phyloP scores from a whole-genome alignment of 2,113 vertebrate species.

The Peromyscus maniculatus region DNA sequence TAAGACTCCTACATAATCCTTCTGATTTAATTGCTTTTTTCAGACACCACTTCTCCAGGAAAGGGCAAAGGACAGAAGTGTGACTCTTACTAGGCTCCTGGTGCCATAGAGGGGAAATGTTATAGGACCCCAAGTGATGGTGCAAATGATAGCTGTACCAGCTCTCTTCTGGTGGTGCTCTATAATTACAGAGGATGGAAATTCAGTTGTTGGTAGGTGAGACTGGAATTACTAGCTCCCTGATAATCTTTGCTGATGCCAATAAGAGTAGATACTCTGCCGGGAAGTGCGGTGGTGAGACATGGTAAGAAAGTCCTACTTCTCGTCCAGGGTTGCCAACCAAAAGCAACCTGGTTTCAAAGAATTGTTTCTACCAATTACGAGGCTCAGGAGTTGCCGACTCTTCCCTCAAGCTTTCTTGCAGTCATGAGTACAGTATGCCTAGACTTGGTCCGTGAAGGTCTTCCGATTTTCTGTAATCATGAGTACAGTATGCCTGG shows the following conservation, averaged over 20 bases:
- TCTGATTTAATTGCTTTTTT: neutral
- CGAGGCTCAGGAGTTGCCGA: neutral
- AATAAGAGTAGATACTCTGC: neutral
- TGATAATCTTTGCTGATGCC: neutral
- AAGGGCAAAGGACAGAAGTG: too few relatives aligned
- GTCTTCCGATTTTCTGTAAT: too few relatives aligned
- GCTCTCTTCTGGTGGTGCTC: neutral
- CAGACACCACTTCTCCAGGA: neutral
- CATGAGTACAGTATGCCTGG: neutral
- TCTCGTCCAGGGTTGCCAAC: neutral
- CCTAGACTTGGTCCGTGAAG: neutral
- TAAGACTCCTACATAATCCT: neutral
- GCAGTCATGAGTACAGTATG: neutral
- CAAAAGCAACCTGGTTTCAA: neutral
- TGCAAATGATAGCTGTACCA: neutral
- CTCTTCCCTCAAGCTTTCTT: neutral
- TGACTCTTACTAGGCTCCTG: neutral
- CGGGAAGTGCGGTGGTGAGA: neutral
- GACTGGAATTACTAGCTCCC: neutral
- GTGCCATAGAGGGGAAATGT: neutral
- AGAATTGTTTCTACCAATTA: neutral
- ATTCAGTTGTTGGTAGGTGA: neutral
- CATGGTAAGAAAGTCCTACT: neutral
- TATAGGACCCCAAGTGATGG: neutral
- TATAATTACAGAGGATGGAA: accelerated